A percentile compares a stretch with the other conserved stretches of the same genome.
Evolutionary conservation across 1,140 invertebrate genomes (phyloP).

Genomic region (Brachionus plicatilis): DNA sequence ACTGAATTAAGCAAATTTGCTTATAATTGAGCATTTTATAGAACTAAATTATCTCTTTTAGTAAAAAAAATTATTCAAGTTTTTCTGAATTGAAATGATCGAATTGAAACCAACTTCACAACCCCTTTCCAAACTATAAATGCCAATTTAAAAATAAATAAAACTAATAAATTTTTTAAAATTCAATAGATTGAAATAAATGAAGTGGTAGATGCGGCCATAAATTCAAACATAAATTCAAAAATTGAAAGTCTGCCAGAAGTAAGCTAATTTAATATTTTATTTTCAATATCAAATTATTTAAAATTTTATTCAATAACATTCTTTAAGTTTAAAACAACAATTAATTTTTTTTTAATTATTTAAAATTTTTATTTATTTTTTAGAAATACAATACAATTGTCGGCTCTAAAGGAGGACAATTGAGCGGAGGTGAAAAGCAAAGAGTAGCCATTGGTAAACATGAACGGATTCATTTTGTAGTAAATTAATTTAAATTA

Average conservation of each 20-base stretch:
- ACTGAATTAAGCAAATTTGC: too few species aligned
- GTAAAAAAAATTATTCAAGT: too few species aligned
- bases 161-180: not conserved
- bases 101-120: too few species aligned
- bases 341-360: too few species aligned
- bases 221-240: constrained; percentile 76
- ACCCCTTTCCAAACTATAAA: not conserved
- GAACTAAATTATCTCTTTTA: too few species aligned
- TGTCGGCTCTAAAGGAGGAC: constrained; percentile 52
- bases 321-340: too few species aligned
- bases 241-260: constrained; percentile 65
- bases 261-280: constrained; percentile 36
- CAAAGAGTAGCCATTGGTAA: constrained; percentile 46
- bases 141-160: not conserved
- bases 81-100: too few species aligned
- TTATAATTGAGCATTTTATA: too few species aligned
- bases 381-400: constrained; percentile 48
- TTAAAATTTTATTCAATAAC: too few species aligned
- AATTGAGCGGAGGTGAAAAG: constrained; percentile 55
- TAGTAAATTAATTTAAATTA: not conserved
- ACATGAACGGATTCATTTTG: not conserved
- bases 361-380: not conserved
- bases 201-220: constrained; percentile 73
- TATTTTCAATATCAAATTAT: too few species aligned
- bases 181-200: constrained; percentile 58